A percentile compares a stretch with the other conserved stretches of the same genome.
These are phyloP conservation scores for Passerina amoena DNA, from an alignment of 2,113 vertebrate genomes.

Conservation along the genomic window DNA sequence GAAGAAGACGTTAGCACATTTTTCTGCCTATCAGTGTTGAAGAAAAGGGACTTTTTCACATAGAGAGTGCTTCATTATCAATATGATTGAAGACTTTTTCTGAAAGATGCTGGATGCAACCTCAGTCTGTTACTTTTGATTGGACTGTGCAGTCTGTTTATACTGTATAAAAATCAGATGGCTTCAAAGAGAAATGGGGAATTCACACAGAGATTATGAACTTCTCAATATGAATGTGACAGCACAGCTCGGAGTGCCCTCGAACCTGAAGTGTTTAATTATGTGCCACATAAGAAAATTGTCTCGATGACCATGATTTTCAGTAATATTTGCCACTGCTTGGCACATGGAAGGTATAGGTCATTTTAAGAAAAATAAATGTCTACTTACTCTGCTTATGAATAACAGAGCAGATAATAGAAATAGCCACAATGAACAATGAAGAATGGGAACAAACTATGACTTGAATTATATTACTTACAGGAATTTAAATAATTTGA, in stretches of 20 bases:
- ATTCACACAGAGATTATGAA: not conserved
- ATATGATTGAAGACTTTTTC: not conserved
- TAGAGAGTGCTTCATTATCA: not conserved
- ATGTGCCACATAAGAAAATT: not conserved
- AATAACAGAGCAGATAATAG: not conserved
- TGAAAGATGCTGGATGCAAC: not conserved
- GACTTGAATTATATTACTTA: not conserved
- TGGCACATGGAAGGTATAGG: not conserved
- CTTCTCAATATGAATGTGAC: not conserved
- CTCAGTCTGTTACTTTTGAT: not conserved
- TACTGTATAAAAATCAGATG: not conserved
- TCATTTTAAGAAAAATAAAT: not conserved
- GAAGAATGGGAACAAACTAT: not conserved
- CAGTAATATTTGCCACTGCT: not conserved
- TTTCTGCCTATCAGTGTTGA: not conserved
- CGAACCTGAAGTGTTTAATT: not conserved
- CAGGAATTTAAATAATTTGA: not conserved
- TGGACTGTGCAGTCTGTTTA: not conserved
- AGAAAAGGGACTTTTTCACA: not conserved
- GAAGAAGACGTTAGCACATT: not conserved
- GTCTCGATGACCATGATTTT: not conserved
- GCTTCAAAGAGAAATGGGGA: not conserved
- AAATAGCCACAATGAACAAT: not conserved
- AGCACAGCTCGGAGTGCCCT: not conserved
- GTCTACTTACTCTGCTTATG: not conserved